A percentile compares a stretch with the other conserved stretches of the same genome.
phyloP scores from a whole-genome alignment of 2,113 vertebrate species.

The Thermophis baileyi region DNA sequence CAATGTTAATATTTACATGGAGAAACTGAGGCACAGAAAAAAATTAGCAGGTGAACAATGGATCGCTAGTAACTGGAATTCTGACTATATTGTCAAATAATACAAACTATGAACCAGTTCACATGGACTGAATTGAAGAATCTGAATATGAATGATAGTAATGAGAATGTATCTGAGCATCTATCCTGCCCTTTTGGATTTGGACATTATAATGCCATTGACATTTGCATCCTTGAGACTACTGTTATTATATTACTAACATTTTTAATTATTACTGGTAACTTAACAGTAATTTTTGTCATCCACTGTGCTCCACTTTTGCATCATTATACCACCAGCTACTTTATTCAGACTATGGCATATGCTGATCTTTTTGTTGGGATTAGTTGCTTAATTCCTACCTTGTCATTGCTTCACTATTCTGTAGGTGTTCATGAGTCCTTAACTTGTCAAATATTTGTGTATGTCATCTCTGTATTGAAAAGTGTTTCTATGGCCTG shows the following conservation, averaged over 20 bases:
- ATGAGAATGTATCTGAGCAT: conserved; percentile 73
- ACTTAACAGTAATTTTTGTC: conserved; percentile 95
- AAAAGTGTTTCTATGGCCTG: conserved; percentile 99
- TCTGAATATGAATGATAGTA: conserved; percentile 77
- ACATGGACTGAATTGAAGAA: conserved; percentile 73
- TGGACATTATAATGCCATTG: conserved; percentile 81
- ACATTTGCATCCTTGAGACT: conserved; percentile 92
- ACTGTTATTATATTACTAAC: conserved; percentile 91
- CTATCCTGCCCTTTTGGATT: conserved; percentile 94
- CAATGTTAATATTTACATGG: conserved; percentile 52
- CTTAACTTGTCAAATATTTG: conserved; percentile 92
- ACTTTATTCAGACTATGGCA: conserved; percentile 99
- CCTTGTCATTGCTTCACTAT: conserved; percentile 92
- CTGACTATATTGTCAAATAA: conserved; percentile 51
- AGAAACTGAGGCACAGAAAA: conserved; percentile 62
- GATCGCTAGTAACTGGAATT: conserved; percentile 51
- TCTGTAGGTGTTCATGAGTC: conserved; percentile 91
- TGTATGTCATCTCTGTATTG: conserved; percentile 95
- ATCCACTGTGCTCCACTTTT: conserved; percentile 95
- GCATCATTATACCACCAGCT: conserved; percentile 97
- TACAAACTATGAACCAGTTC: conserved; percentile 90
- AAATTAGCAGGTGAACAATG: conserved; percentile 60
- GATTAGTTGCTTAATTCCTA: conserved; percentile 94
- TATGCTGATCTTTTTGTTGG: conserved; percentile 96
- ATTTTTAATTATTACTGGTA: conserved; percentile 93